Conservation (phyloP, 2,888 invertebrate species). For the Sabellastarte sp. region DNA sequence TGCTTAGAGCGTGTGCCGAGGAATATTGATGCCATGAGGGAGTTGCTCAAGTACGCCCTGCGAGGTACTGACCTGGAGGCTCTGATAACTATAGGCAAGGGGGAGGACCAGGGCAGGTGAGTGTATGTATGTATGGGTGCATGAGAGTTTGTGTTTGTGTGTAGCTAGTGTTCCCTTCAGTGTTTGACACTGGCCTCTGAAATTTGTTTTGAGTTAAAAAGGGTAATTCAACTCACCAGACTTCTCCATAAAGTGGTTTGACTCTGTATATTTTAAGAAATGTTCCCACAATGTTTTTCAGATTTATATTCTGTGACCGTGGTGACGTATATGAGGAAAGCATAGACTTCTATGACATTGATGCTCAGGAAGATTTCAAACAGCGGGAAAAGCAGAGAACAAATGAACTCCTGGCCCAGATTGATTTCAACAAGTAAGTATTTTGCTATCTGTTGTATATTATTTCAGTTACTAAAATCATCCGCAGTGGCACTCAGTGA, state of each 20-base stretch:
- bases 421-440: conserved; percentile 59
- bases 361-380: conserved; percentile 34
- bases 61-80: conserved; percentile 70
- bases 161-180: too few relatives aligned
- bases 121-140: too few relatives aligned
- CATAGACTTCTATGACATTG: conserved; percentile 44
- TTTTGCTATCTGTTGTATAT: too few relatives aligned
- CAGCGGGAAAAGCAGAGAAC: conserved; percentile 18
- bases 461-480: not conserved
- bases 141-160: too few relatives aligned
- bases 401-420: conserved; percentile 46
- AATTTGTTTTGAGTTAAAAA: too few relatives aligned
- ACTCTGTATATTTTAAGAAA: too few relatives aligned
- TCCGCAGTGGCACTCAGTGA: too few relatives aligned
- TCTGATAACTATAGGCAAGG: conserved; percentile 58
- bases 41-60: conserved; percentile 74
- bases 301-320: conserved; percentile 27
- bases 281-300: too few relatives aligned
- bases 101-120: conserved; percentile 45
- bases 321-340: conserved; percentile 36
- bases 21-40: conserved; percentile 71
- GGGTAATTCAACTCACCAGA: too few relatives aligned
- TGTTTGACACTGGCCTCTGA: too few relatives aligned
- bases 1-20: conserved; percentile 75
- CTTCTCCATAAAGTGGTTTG: too few relatives aligned